Evolutionary conservation across 2,888 invertebrate genomes (phyloP).

Genomic region (Ceramica pisi): DNA sequence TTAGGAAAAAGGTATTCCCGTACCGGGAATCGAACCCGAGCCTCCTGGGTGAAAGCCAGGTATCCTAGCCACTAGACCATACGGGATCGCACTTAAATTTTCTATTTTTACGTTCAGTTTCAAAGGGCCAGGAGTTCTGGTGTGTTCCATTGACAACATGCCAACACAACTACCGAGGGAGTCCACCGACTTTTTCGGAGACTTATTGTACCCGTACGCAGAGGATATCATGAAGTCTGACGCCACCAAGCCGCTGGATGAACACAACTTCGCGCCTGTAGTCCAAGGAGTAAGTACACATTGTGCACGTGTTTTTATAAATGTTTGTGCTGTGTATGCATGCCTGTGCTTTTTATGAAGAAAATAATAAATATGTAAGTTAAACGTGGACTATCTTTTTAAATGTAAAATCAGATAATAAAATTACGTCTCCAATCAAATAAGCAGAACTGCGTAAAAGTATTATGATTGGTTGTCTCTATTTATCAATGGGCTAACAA

Average conservation of each 20-base stretch:
- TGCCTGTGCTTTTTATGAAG: no score
- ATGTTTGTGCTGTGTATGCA: no score
- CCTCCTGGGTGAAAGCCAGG: conserved; percentile 93
- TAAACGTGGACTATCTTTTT: neutral
- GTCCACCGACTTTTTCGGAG: conserved; percentile 99
- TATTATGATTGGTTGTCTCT: conserved; percentile 10
- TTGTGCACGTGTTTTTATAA: no score
- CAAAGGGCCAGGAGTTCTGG: conserved; percentile 98
- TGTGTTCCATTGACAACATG: conserved; percentile 99
- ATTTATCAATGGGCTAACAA: conserved; percentile 17
- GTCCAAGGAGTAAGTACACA: conserved; percentile 93
- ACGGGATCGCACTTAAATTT: conserved; percentile 75
- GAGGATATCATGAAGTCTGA: conserved; percentile 97
- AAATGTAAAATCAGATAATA: neutral
- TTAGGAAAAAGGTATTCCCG: conserved; percentile 80
- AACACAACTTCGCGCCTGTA: conserved; percentile 94
- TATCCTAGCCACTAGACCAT: conserved; percentile 93
- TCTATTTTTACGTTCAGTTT: conserved; percentile 91
- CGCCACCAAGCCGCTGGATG: conserved; percentile 94
- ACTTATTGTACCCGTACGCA: conserved; percentile 96
- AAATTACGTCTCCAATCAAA: neutral
- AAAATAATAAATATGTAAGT: no score
- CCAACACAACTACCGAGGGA: conserved; percentile 99
- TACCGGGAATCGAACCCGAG: conserved; percentile 94
- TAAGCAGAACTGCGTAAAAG: neutral